Evolutionary conservation across 2,797 vertebrate genomes (phyloP), one percentile per base, ranked within the genome.

Genomic region (Discoglossus pictus): DNA sequence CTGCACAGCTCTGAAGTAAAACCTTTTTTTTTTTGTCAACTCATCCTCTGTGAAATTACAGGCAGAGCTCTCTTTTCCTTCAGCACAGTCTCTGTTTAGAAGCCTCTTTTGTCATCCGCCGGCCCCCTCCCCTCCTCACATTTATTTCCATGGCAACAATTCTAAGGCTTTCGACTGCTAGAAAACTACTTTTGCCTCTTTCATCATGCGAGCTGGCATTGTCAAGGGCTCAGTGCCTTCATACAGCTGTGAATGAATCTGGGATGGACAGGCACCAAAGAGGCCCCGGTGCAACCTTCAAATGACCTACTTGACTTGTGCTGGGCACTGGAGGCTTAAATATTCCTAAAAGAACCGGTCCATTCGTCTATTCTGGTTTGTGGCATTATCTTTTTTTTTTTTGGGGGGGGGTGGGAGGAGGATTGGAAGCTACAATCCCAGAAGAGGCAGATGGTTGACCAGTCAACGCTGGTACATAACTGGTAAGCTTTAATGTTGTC

Each of bases 91-190:
- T 73, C 65, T 13, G 4, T 56, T 0, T 54, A 79, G 73, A 2
- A 68, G 74, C 69, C 61, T 76, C 76, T 21, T 78, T 80, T 76
- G 59, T 76, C 76, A 73, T 75, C 76, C 60, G 47, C 65, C 69
- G 65, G 65, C 65, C 40, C 48, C 43, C 52, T 36, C 20, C 21
- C 61, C 21, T 48, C 62, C 80, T 76, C 84, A 88, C 89, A 87
- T 91, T 91, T 88, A 92, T 94, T 92, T 90, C 92, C 91, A 92
- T 93, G 90, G 92, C 74, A 90, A 96, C 90, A 79, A 74, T 65
- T 79, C 83, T 79, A 86, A 84, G 86, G 92, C 91, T 90, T 94
- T 94, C 92, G 89, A 84, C 80, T 74, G 90, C 78, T 87, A 88
- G 89, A 82, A 87, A 90, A 86, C 89, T 83, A 91, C 85, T 91